Conservation (phyloP, 2,797 vertebrate species). For the Sciaenops ocellatus region DNA sequence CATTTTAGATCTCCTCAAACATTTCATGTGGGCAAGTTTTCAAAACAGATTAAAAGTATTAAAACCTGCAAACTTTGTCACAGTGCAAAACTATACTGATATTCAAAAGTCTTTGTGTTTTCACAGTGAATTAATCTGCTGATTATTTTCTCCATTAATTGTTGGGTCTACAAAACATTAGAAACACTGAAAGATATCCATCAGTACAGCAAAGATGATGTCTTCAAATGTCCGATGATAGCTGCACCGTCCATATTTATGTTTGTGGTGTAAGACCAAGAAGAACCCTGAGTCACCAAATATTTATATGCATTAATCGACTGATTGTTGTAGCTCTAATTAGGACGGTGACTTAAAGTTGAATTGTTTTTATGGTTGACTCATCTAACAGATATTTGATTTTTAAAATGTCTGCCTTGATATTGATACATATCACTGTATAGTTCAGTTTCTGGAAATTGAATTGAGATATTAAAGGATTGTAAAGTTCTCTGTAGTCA, state of each 20-base stretch:
- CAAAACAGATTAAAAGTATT: not conserved
- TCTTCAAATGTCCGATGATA: too few relatives aligned
- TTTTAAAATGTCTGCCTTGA: not conserved
- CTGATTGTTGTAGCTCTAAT: not conserved
- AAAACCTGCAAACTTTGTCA: not conserved
- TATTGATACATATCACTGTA: not conserved
- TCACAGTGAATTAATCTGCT: not conserved
- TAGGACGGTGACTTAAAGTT: not conserved
- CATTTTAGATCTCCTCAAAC: too few relatives aligned
- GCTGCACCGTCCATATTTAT: too few relatives aligned
- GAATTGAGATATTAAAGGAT: not conserved
- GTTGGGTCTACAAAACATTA: too few relatives aligned
- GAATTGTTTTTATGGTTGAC: not conserved
- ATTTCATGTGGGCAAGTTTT: too few relatives aligned
- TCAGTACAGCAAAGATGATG: too few relatives aligned
- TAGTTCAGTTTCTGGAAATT: too few relatives aligned
- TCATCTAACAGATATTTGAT: not conserved
- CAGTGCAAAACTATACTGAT: too few relatives aligned
- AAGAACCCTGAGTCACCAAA: not conserved
- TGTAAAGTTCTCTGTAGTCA: not conserved
- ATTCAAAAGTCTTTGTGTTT: not conserved
- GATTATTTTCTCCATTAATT: not conserved
- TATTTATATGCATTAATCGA: not conserved
- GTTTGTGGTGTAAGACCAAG: too few relatives aligned
- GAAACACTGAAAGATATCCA: too few relatives aligned